Evolutionary conservation across 1,140 invertebrate species (phyloP), one percentile per base, ranked within the genome.

Genomic region (Ditylenchus dipsaci): DNA sequence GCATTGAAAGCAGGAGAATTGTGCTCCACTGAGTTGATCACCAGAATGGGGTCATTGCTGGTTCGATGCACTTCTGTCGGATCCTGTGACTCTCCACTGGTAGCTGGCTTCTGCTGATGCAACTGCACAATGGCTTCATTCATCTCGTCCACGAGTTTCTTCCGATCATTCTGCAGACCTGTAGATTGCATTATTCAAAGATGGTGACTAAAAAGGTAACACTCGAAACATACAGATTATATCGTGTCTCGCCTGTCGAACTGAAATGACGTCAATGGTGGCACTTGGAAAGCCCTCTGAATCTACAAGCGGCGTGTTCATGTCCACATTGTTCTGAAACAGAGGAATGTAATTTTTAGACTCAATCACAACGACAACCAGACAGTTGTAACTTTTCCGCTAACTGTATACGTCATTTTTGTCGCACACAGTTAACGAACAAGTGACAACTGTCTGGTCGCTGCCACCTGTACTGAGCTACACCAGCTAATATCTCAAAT

Each of bases 151-250:
- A 93, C 92, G n/a, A 94, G 62, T 9, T 83, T 86, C 83, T 90
- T 91, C 78, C 91, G 88, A 84, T 95, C 92, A 86, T 93, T 95
- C 85, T 90, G 89, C n/a, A 95, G 84, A 84, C 90, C 90, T 91
- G 21, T 8, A 59, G 67, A 49, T 56, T 26, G 29, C 30, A 23
- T 42, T 23, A 45, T 13, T 15, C 8, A 11, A 26, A 19, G 23
- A 23, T 63, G 13, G 29, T n/a, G 26, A 61, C 8, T 15, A 53
- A 53, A 53, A 53, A 53, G 15, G n/a, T 26, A 13, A 8, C 33
- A 17, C n/a, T n/a, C 45, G 11, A 65, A 72, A 88, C 87, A 87
- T 86, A 91, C 91, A 92, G 78, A 92, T 91, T 57, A 96, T 92
- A 76, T 88, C 86, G 79, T 92, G 89, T 43, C 92, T 87, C 0